Evolutionary conservation across 2,888 invertebrate species (phyloP), one percentile per base, ranked within the genome.

Genomic region (Macrophya annulata): DNA sequence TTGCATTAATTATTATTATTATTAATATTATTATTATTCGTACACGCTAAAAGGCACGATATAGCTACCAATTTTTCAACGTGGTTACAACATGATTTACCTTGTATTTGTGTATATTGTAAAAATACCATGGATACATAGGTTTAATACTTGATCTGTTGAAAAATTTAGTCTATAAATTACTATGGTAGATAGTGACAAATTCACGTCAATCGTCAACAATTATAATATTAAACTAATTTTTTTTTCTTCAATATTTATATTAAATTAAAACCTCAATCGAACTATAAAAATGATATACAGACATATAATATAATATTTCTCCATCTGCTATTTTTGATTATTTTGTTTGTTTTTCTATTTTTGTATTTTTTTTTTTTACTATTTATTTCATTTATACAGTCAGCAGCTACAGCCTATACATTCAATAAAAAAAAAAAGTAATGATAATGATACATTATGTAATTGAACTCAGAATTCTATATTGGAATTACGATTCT

Each of bases 1-100:
- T 92, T 92, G 90, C 91, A 90, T 90, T 90, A 55, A 77, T 77
- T 77, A 51, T 51, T 77, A 62, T 81, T 62, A 79, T 90, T 88
- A 90, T 91, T 91, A 90, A 88, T 88, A 89, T 84, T 86, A 84
- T 86, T 87, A 91, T 90, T 83, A 89, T 90, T 89, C 90, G 90
- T 92, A 92, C 89, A 90, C 88, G 91, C 92, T 92, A 93, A 92
- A 93, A 93, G 92, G 92, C 92, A 93, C 92, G 89, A 92, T 92
- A 92, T 92, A 92, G 91, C 92, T 91, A 92, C 92, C 92, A 92
- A 92, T 92, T 88, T 88, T 89, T 92, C 92, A 92, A 91, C 92
- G 92, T 91, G 92, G 92, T 92, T 93, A 93, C 92, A 91, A 88
- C 87, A 86, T 90, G 87, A 89, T 90, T 55, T 89, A 89, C 89